Conservation (phyloP, 1,140 invertebrate genomes). For the Caenorhabditis briggsae region DNA sequence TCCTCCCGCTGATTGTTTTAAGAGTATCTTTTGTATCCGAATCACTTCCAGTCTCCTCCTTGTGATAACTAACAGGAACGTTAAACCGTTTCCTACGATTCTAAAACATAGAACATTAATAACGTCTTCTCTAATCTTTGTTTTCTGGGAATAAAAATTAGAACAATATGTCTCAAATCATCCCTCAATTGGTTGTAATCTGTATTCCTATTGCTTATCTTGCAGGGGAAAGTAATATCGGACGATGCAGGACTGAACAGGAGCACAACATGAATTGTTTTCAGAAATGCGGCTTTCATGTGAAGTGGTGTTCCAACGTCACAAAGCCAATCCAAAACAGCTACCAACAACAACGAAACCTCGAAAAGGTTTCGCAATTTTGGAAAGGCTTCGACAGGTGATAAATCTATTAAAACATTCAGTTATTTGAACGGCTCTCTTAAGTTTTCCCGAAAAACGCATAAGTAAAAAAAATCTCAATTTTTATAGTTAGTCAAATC, state of each 20-base stretch:
- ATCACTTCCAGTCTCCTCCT: constrained; percentile 3
- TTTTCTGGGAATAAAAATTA: constrained; percentile 21
- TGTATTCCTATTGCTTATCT: too few species aligned
- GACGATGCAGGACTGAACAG: too few species aligned
- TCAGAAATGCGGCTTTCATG: constrained; percentile 9
- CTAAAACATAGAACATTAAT: constrained; percentile 1
- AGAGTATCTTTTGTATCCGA: background rate
- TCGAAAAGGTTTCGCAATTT: constrained; percentile 14
- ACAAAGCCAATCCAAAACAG: background rate
- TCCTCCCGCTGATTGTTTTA: constrained; percentile 5
- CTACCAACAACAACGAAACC: background rate
- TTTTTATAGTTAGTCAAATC: background rate
- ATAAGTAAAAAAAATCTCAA: background rate
- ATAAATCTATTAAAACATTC: too few species aligned
- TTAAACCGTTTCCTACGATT: background rate
- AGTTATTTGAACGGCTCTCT: too few species aligned
- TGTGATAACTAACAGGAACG: constrained; percentile 11
- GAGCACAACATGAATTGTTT: background rate
- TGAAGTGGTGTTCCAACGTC: background rate
- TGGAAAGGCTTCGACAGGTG: constrained; percentile 23
- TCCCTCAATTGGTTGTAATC: background rate
- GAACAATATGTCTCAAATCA: background rate
- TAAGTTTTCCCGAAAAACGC: background rate
- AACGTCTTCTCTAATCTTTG: background rate
- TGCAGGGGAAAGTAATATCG: too few species aligned